Percentiles rank a stretch among this genome's conserved stretches.
Conservation (phyloP, 2,113 vertebrate species). For the Caretta caretta region DNA sequence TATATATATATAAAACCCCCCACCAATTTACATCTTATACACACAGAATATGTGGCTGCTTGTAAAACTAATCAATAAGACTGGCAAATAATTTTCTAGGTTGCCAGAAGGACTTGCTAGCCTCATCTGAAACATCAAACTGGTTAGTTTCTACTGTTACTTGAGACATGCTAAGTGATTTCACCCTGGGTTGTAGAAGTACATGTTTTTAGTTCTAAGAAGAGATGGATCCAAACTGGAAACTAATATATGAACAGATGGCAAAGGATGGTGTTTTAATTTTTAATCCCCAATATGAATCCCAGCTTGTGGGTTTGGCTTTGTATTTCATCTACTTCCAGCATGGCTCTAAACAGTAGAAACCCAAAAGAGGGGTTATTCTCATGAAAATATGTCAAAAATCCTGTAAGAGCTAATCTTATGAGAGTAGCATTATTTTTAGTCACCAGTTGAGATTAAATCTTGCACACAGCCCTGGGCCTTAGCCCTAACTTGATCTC, state of each 20-base stretch:
- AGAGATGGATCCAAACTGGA: conserved; percentile 1
- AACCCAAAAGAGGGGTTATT: background rate
- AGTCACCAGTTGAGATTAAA: background rate
- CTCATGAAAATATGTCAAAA: background rate
- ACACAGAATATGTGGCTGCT: background rate
- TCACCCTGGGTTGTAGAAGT: background rate
- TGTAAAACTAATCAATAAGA: conserved; percentile 25
- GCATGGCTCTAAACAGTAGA: background rate
- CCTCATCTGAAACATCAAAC: background rate
- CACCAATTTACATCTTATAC: background rate
- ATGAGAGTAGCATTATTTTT: background rate
- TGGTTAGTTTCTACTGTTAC: background rate
- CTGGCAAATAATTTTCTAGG: conserved; percentile 4
- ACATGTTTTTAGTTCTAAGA: background rate
- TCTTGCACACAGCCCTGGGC: background rate
- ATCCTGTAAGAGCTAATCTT: background rate
- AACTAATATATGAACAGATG: background rate
- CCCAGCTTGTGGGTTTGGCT: background rate
- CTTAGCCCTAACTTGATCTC: background rate
- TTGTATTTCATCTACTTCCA: background rate
- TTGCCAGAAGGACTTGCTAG: background rate
- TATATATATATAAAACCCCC: too few relatives aligned
- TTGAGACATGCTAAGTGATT: background rate
- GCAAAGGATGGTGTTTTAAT: background rate
- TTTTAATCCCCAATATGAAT: background rate